These are phyloP conservation scores for Anthrax anthrax DNA, from an alignment of 2,888 invertebrate species.

Conservation along the genomic window DNA sequence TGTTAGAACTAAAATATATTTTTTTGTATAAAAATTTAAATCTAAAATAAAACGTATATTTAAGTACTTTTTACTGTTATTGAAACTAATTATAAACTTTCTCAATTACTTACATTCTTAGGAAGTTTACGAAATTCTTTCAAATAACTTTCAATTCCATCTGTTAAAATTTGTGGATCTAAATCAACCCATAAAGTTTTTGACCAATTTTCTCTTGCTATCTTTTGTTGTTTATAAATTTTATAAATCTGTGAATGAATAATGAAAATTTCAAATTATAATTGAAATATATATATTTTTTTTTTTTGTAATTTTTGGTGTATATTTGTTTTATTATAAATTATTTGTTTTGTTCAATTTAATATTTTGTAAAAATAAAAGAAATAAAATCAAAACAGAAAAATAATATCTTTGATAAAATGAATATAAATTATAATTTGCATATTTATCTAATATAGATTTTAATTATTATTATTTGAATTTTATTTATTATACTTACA, in stretches of 20 bases:
- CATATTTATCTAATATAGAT: too few species aligned
- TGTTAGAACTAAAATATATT: too few species aligned
- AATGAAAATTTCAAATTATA: background rate
- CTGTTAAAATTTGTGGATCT: constrained; percentile 68
- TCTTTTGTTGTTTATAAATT: constrained; percentile 63
- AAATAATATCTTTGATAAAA: too few species aligned
- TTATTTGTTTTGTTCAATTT: too few species aligned
- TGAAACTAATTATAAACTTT: constrained; percentile 6
- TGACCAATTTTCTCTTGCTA: constrained; percentile 66
- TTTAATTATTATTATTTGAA: background rate
- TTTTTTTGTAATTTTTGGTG: background rate
- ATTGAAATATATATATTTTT: background rate
- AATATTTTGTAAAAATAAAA: background rate
- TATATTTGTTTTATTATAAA: too few species aligned
- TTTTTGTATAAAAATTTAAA: too few species aligned
- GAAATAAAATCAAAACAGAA: background rate
- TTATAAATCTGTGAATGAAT: constrained; percentile 42
- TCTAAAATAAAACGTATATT: too few species aligned
- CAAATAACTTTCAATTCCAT: constrained; percentile 75
- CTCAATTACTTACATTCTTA: constrained; percentile 38
- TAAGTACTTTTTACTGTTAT: too few species aligned
- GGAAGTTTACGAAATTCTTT: constrained; percentile 65
- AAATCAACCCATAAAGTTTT: constrained; percentile 78
- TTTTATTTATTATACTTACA: constrained; percentile 14
- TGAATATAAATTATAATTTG: too few species aligned